phyloP scores from a whole-genome alignment of 2,113 vertebrate species.

The sheep (Ovis aries) region ARS-UI_Ramb_v3.0 NC_056057.1:74435501-74436000 shows the following conservation, averaged over 20 bases:
- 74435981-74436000: not conserved
- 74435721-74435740: not conserved
- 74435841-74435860: not conserved
- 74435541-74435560: not conserved
- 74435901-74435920: not conserved
- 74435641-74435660: not conserved
- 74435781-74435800: not conserved
- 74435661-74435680: not conserved
- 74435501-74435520: not conserved
- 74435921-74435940: not conserved
- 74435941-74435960: not conserved
- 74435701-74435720: not conserved
- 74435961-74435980: not conserved
- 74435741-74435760: not conserved
- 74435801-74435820: not conserved
- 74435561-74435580: not conserved
- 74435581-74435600: not conserved
- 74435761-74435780: not conserved
- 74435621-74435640: not conserved
- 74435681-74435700: not conserved
- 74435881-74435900: not conserved
- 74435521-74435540: not conserved
- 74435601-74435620: not conserved
- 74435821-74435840: not conserved
- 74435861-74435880: not conserved